A percentile compares a stretch with the other conserved stretches of the same genome.
phyloP scores from a whole-genome alignment of 2,797 vertebrate species.

The Microhierax caerulescens region DNA sequence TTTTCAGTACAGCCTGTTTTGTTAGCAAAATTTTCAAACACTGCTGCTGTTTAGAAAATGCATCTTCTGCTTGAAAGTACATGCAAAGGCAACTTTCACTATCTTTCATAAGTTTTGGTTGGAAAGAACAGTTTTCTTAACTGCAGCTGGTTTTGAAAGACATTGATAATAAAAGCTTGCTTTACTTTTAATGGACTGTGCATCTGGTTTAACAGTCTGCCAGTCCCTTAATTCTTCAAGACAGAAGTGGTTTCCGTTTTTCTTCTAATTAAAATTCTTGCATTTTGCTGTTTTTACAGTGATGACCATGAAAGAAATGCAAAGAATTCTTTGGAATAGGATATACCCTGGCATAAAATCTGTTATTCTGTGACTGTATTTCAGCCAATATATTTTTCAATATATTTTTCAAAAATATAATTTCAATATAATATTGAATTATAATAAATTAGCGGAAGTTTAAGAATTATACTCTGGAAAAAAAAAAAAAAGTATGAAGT shows the following conservation, averaged over 20 bases:
- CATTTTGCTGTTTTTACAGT: neutral
- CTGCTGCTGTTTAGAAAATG: neutral
- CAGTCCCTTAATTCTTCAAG: neutral
- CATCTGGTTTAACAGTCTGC: neutral
- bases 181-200: neutral
- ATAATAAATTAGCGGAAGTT: neutral
- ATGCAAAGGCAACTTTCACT: neutral
- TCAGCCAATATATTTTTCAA: too few relatives aligned
- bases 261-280: neutral
- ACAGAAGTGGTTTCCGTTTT: neutral
- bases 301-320: neutral
- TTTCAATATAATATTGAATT: too few relatives aligned
- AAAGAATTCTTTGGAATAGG: neutral
- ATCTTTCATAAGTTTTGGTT: neutral
- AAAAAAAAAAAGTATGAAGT: neutral
- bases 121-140: neutral
- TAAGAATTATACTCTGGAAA: neutral
- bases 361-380: neutral
- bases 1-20: neutral
- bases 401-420: too few relatives aligned
- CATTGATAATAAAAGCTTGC: neutral
- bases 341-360: neutral
- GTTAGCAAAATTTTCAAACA: constrained; percentile 12
- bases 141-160: constrained; percentile 11
- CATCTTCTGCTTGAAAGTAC: neutral